These are phyloP conservation scores for Sinodicranocentrus sp. DNA, from an alignment of 2,888 invertebrate species.

Conservation along the genomic window DNA sequence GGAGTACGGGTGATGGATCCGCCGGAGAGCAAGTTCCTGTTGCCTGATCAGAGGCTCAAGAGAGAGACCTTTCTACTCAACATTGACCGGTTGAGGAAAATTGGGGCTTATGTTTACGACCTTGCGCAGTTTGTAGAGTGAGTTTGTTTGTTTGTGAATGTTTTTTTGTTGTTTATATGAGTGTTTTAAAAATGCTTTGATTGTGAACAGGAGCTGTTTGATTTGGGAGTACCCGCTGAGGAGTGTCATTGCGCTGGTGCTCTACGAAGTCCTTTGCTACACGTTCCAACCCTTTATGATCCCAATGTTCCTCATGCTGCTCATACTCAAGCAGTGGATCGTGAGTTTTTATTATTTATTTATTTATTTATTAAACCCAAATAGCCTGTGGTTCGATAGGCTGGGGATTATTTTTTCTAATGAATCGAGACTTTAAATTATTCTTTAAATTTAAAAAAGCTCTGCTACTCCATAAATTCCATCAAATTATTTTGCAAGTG, in stretches of 20 bases:
- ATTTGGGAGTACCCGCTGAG: conserved; percentile 96
- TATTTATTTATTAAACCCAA: not conserved
- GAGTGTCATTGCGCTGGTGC: conserved; percentile 89
- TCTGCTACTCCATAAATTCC: too few species aligned
- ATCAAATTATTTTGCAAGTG: too few species aligned
- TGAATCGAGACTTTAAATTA: too few species aligned
- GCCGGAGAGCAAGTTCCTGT: conserved; percentile 96
- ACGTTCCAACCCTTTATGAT: conserved; percentile 98
- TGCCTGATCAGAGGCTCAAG: conserved; percentile 96
- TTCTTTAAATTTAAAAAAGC: too few species aligned
- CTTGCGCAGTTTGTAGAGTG: conserved; percentile 94
- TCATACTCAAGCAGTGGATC: conserved; percentile 87
- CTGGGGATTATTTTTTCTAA: not conserved
- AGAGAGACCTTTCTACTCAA: conserved; percentile 95
- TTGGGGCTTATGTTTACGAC: conserved; percentile 93
- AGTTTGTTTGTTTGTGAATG: conserved; percentile 78
- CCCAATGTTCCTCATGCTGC: conserved; percentile 88
- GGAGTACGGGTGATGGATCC: conserved; percentile 96
- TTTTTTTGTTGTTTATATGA: not conserved
- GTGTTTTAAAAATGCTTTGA: not conserved
- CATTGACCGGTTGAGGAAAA: conserved; percentile 93
- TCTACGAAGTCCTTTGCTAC: conserved; percentile 93
- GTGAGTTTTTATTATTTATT: conserved; percentile 79
- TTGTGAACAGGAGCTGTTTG: conserved; percentile 89
- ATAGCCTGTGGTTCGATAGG: not conserved